Percentiles rank a stretch among this genome's conserved stretches.
phyloP scores from a whole-genome alignment of 2,113 vertebrate species.

The Eurypyga helias region DNA sequence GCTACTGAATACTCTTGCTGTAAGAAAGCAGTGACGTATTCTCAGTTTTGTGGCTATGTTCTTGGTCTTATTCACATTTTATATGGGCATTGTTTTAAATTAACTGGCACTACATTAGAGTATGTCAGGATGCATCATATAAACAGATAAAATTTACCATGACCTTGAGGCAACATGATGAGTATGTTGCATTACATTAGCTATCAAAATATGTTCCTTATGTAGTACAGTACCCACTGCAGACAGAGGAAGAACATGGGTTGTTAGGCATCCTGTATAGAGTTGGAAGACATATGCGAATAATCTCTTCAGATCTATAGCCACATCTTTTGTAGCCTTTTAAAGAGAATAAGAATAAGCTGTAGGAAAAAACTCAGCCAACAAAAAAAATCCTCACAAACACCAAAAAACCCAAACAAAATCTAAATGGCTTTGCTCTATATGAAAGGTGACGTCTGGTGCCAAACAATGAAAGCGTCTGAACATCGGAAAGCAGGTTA shows the following conservation, averaged over 20 bases:
- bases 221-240: not conserved
- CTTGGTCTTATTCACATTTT: conserved; percentile 17
- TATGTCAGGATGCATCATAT: conserved; percentile 36
- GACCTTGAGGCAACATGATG: conserved; percentile 58
- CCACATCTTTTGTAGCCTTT: not conserved
- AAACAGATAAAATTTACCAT: conserved; percentile 19
- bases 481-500: fast-evolving
- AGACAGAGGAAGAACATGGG: not conserved
- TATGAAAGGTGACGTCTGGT: not conserved
- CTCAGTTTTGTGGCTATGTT: not conserved
- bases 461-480: not conserved
- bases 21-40: not conserved
- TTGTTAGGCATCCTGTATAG: not conserved
- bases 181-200: conserved; percentile 43
- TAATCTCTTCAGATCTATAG: not conserved
- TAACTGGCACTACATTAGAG: conserved; percentile 36
- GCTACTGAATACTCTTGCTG: not conserved
- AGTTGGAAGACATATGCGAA: not conserved
- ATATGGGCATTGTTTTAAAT: conserved; percentile 31
- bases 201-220: conserved; percentile 30
- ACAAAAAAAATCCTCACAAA: no score
- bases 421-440: not conserved
- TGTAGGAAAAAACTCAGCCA: not conserved
- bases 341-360: not conserved
- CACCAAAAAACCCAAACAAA: not conserved